Conservation (phyloP, 53 echinoderm and acorn worm genomes). For the Echinometra lucunter region DNA sequence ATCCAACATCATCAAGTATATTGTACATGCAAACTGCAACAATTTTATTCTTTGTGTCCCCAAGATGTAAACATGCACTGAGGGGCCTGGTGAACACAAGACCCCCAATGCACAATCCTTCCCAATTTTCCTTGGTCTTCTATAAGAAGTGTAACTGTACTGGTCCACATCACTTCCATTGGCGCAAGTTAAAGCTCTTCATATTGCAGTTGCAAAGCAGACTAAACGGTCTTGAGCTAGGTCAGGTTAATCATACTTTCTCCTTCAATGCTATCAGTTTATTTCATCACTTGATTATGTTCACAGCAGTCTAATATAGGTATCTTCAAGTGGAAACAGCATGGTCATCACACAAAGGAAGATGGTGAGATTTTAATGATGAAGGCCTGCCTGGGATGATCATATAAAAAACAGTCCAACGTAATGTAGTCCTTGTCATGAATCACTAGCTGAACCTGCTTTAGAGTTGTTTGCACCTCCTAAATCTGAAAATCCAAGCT, state of each 20-base stretch:
- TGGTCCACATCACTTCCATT: neutral
- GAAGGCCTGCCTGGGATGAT: neutral
- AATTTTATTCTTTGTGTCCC: too few species aligned
- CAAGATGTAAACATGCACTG: too few species aligned
- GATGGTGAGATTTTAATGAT: neutral
- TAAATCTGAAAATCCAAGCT: constrained; percentile 86
- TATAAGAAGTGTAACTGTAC: too few species aligned
- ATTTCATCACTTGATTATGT: neutral
- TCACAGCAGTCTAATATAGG: neutral
- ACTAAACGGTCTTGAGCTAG: too few species aligned
- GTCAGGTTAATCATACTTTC: neutral
- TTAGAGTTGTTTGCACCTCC: constrained; percentile 43
- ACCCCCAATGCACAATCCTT: too few species aligned
- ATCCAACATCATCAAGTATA: too few species aligned
- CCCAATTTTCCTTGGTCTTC: too few species aligned
- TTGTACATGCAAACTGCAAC: too few species aligned
- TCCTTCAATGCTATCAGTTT: neutral
- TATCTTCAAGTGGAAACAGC: neutral
- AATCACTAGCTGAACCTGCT: constrained; percentile 52
- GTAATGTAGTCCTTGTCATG: neutral
- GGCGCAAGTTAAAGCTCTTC: neutral
- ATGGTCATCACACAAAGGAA: neutral
- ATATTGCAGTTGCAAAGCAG: neutral
- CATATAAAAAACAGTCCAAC: neutral
- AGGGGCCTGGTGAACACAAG: too few species aligned